Conservation (phyloP, 2,113 vertebrate genomes). For the Alces alces region DNA sequence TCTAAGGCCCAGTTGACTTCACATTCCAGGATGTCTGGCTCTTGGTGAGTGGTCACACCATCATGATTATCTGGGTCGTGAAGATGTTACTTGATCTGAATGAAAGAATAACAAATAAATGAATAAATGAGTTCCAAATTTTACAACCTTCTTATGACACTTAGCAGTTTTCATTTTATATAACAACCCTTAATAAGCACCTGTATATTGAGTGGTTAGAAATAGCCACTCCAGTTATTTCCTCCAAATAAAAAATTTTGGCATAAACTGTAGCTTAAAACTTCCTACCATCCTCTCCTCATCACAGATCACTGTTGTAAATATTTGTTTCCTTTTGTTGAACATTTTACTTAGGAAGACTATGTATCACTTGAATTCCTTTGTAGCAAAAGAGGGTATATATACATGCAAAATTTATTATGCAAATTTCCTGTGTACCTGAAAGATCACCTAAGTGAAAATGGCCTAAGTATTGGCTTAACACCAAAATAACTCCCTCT, state of each 20-base stretch:
- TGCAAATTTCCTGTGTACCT: neutral
- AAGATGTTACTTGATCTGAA: neutral
- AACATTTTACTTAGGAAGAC: neutral
- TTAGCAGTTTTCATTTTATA: neutral
- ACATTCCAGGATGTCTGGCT: neutral
- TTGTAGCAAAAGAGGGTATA: neutral
- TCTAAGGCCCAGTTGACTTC: neutral
- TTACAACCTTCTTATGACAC: neutral
- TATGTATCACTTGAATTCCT: constrained; percentile 34
- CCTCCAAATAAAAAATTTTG: neutral
- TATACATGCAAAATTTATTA: neutral
- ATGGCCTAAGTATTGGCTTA: neutral
- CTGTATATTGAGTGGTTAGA: neutral
- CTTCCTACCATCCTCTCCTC: neutral
- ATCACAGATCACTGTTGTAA: neutral
- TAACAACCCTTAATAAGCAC: neutral
- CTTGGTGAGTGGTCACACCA: neutral
- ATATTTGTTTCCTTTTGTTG: constrained; percentile 21
- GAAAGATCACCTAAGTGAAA: constrained; percentile 37
- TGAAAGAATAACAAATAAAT: neutral
- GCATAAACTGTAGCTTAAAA: neutral
- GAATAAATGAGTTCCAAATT: neutral
- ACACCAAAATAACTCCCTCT: constrained; percentile 9
- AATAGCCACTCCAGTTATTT: constrained; percentile 12
- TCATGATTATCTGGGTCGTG: neutral